phyloP scores from a whole-genome alignment of 2,113 vertebrate genomes.

The Mirounga angustirostris region DNA sequence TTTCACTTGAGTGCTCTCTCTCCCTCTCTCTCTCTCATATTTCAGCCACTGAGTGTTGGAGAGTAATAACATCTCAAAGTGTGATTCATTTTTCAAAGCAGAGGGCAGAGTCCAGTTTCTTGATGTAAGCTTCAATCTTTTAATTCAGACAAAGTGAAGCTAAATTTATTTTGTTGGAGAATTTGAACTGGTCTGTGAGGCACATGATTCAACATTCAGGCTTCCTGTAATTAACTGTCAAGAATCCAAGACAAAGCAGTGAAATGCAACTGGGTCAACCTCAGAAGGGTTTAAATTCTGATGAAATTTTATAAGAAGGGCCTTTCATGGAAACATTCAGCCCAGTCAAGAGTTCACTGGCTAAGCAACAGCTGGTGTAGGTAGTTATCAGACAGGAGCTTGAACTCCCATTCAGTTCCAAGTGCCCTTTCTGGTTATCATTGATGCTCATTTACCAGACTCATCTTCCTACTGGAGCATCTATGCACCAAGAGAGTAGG shows the following conservation, averaged over 20 bases:
- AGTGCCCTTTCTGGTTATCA: constrained; percentile 22
- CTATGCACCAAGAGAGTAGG: background rate
- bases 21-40: background rate
- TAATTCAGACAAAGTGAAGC: constrained; percentile 54
- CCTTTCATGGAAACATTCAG: constrained; percentile 9
- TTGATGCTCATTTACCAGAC: constrained; percentile 25
- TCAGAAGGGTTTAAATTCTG: constrained; percentile 48
- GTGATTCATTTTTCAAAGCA: constrained; percentile 44
- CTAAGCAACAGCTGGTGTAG: constrained; percentile 48
- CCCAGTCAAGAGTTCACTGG: constrained; percentile 31
- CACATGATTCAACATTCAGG: constrained; percentile 26
- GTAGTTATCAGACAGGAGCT: constrained; percentile 40
- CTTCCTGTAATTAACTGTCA: constrained; percentile 72
- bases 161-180: constrained; percentile 74
- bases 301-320: constrained; percentile 57
- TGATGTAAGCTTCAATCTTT: constrained; percentile 72
- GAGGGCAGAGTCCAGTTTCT: background rate
- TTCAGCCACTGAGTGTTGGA: background rate
- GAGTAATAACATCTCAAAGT: background rate
- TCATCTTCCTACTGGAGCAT: background rate
- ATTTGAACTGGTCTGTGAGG: constrained; percentile 39
- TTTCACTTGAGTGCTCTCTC: background rate
- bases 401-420: constrained; percentile 62
- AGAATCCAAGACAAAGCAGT: background rate
- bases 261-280: constrained; percentile 54